phyloP scores from a whole-genome alignment of 2,113 vertebrate genomes.

The Phalacrocorax pelagicus region DNA sequence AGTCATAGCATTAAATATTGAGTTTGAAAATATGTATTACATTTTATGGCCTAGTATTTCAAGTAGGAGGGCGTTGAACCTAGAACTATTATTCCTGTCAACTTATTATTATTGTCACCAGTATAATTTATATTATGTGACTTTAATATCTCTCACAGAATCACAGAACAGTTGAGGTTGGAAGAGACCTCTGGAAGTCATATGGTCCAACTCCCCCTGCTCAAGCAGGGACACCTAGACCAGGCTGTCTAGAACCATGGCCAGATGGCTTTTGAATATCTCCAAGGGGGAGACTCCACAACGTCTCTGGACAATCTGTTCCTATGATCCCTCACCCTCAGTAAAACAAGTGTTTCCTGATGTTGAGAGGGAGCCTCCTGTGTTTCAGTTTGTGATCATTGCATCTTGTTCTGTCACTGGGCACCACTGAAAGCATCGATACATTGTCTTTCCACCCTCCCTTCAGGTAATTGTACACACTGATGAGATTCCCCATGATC shows the following conservation, averaged over 20 bases:
- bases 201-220: neutral
- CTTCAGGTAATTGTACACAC: neutral
- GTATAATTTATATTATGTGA: neutral
- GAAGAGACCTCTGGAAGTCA: neutral
- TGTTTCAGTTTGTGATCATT: neutral
- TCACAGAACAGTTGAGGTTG: neutral
- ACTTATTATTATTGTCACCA: neutral
- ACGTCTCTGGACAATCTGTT: neutral
- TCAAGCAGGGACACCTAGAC: neutral
- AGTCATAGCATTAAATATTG: neutral
- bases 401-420: neutral
- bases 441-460: neutral
- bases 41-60: neutral
- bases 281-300: neutral
- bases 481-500: neutral
- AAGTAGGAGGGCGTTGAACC: neutral
- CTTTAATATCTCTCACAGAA: neutral
- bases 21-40: neutral
- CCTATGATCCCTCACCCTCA: neutral
- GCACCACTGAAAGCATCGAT: neutral
- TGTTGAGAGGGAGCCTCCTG: neutral
- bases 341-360: neutral
- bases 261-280: neutral
- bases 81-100: neutral
- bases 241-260: neutral